Evolutionary conservation across 2,888 invertebrate species (phyloP), one percentile per base, ranked within the genome.

Genomic region (Palloptera scutellata): DNA sequence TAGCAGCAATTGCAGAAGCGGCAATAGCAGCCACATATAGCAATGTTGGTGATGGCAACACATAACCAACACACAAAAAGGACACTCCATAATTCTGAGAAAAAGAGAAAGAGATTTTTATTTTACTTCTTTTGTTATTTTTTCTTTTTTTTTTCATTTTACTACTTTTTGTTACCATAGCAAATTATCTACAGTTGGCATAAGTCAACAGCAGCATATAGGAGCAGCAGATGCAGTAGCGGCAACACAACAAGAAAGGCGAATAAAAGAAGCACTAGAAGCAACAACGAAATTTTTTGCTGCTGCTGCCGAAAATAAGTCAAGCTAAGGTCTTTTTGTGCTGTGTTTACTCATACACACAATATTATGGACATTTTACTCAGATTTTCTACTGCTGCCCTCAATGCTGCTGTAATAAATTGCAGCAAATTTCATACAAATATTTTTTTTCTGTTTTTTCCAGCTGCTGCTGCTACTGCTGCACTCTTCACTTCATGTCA

Each of bases 151-250:
- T 15, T 13, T 15, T 48, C 15, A n/a, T 30, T 30, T 30, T 30
- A n/a, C 10, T 1, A 48, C 13, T 13, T 15, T 48, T 13, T 48
- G 48, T 48, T 48, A 15, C 48, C 48, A 48, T 48, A 48, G 48
- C 48, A 48, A 48, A 48, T 48, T 48, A 48, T 48, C 48, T 48
- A 48, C 48, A 48, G 48, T 48, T 48, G 48, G 48, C 48, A 48
- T 48, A 48, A 48, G 48, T 48, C 48, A 48, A 48, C 48, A 48
- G 11, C 48, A 48, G 15, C 48, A 48, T 15, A 48, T 8, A 13
- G 13, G 13, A 48, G 48, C 48, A 3, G 48, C 48, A 48, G 10
- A 45, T 45, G 45, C 11, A 10, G 10, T 45, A 12, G 45, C 45
- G 45, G 1, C 45, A 13, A 13, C 10, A 45, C 10, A 45, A 6